Conservation (phyloP, 2,113 vertebrate species). For the Oxygymnocypris stewartii region DNA sequence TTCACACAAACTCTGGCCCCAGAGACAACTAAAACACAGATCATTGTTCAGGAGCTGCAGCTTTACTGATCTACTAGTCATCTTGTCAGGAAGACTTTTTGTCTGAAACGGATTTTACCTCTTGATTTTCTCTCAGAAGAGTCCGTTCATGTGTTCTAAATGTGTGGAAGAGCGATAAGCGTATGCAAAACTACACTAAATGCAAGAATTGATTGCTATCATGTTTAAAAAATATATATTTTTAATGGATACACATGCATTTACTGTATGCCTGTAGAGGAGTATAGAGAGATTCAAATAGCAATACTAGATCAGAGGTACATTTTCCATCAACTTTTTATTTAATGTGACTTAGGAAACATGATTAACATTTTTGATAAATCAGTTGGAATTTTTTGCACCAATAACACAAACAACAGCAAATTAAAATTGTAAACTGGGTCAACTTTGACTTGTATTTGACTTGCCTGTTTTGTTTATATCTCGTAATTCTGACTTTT, state of each 20-base stretch:
- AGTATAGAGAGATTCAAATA: not conserved
- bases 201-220: not conserved
- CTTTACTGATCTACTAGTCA: conserved; percentile 9
- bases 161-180: not conserved
- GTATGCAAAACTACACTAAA: not conserved
- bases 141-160: not conserved
- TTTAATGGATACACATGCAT: not conserved
- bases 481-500: not conserved
- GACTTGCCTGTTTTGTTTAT: not conserved
- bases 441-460: not conserved
- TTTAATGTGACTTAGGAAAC: no score
- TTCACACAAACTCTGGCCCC: conserved; percentile 34
- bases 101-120: not conserved
- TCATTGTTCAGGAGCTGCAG: not conserved
- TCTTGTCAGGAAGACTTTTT: not conserved
- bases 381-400: not conserved
- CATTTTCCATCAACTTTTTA: not conserved
- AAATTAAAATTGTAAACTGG: not conserved
- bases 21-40: not conserved
- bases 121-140: not conserved
- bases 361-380: not conserved
- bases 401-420: not conserved
- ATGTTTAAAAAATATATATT: not conserved
- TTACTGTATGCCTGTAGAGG: not conserved
- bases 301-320: not conserved